Evolutionary conservation across 2,113 vertebrate species (phyloP), one percentile per base, ranked within the genome.

Genomic region (Seriola aureovittata): DNA sequence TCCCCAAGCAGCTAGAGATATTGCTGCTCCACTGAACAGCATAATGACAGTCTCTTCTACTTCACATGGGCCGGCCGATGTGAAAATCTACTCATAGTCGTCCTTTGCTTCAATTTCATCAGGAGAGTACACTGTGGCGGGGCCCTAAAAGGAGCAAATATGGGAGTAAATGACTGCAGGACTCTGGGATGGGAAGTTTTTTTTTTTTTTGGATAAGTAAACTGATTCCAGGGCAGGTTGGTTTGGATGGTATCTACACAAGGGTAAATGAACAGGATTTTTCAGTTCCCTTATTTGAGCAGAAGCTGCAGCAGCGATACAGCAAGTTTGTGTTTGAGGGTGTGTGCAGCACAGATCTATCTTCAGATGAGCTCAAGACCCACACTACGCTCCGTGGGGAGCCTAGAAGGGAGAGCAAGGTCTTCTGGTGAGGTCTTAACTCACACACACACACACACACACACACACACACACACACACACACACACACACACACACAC

Each of bases 21-120:
- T 93, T 88, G 75, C 93, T 89, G 94, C 93, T 94, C 92, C 91
- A 93, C 82, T 95, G 94, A 94, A 90, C 92, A 95, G 93, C 92
- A 91, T 94, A 94, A 95, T 95, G 90, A 93, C 91, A 87, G 90
- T 90, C 91, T 90, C 91, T 91, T 84, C 90, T 87, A 81, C 88
- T 87, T 92, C 93, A 92, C 87, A 90, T 52, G 79, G 84, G 78
- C 87, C 55, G 65, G 87, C 82, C 82, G 60, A 84, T 85, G 92
- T 80, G 89, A 90, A 93, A 93, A 91, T 89, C 87, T 85, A 81
- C 87, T 85, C 80, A 16, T 68, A 54, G 75, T 57, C 58, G 40
- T 68, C 81, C 86, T 86, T 82, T 68, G 71, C 85, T 82, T 82
- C 85, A 80, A 36, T 89, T 89, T 81, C 90, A 88, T 71, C 81